Evolutionary conservation across 2,113 vertebrate genomes (phyloP).

Genomic region (Sylvilagus bachmani): DNA sequence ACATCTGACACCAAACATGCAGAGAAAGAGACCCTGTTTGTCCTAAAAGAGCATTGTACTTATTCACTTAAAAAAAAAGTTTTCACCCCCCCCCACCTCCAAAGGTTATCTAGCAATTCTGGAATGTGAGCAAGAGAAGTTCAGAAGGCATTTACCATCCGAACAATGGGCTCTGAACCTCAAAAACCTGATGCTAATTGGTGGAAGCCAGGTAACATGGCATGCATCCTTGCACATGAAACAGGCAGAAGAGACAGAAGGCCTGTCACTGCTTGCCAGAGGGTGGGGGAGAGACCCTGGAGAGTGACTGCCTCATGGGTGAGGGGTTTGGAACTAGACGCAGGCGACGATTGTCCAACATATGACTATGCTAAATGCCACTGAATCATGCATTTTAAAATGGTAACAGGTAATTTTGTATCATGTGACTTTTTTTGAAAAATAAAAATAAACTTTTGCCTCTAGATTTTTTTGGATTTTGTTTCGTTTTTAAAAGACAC

Average conservation of each 20-base stretch:
- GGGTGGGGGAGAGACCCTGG: not conserved
- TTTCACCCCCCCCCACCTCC: not conserved
- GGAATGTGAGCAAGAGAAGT: not conserved
- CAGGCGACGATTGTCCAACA: not conserved
- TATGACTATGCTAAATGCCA: not conserved
- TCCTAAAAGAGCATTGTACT: not conserved
- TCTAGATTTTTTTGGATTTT: not conserved
- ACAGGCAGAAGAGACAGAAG: not conserved
- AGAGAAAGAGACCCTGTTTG: not conserved
- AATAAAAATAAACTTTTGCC: not conserved
- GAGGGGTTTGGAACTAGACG: not conserved
- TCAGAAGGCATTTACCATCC: not conserved
- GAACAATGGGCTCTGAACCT: not conserved
- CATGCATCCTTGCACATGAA: not conserved
- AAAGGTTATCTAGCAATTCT: constrained; percentile 37
- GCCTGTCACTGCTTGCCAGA: not conserved
- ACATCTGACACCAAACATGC: not conserved
- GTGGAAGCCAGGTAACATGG: not conserved
- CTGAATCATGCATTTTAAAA: constrained; percentile 9
- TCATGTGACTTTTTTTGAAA: not conserved
- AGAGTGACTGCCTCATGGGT: not conserved
- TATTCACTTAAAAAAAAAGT: not conserved
- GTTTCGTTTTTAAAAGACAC: no score
- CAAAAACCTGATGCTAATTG: not conserved
- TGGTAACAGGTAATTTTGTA: not conserved